Evolutionary conservation across 1,140 invertebrate species (phyloP), one percentile per base, ranked within the genome.

Genomic region (Hypsibius dujardini): DNA sequence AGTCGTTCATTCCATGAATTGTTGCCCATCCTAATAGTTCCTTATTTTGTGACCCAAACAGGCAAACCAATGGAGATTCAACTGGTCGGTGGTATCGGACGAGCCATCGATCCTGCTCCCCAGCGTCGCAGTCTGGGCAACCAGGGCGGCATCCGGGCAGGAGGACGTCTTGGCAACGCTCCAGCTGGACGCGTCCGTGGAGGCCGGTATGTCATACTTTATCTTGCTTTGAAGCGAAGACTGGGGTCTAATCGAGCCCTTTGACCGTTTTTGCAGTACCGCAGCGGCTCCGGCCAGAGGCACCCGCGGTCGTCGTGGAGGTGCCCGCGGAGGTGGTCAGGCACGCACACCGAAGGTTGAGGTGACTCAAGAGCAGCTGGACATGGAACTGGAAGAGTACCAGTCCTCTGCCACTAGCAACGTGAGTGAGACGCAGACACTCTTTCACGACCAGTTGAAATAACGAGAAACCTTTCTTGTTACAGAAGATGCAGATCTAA

Each of bases 61-160:
- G 86, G 91, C 69, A 84, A 92, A 69, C 87, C 92, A 69, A 96
- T 96, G 92, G 91, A 89, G 74, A 96, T 96, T 75, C 88, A 91
- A 80, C 81, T 93, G 71, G 88, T 90, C 12, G 87, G 89, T 28
- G 46, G 72, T 56, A n/a, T 7, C 50, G 50, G 7, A 56, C n/a
- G 7, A 56, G 50, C 50, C n/a, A 56, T 12, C n/a, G 50, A n/a
- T 56, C 7, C 50, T 7, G 50, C 7, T 56, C 7, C 50, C 50
- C 50, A 7, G 7, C 50, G 50, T 12, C 50, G 50, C 50, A 7
- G 28, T 28, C 28, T 28, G 28, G 28, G 28, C 28, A 28, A 28
- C 28, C 28, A 28, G 28, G 28, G 28, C 28, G 28, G 28, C 28
- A 28, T 28, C 28, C 28, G 28, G 28, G 28, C 28, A 28, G 28